A percentile compares a stretch with the other conserved stretches of the same genome.
Conservation (phyloP, 2,113 vertebrate species). For the Pseudois nayaur region DNA sequence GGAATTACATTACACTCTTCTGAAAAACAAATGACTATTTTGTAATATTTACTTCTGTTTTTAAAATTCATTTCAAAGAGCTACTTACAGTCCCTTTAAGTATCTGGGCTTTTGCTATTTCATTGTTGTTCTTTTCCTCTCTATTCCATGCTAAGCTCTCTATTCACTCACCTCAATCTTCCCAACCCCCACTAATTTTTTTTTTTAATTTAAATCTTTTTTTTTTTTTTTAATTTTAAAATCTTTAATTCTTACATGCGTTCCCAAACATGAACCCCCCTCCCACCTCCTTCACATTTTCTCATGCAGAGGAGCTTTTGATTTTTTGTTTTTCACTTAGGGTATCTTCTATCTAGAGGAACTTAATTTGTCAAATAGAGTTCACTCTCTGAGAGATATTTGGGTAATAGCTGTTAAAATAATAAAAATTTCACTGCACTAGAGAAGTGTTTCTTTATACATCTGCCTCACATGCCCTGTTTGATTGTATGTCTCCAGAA, state of each 20-base stretch:
- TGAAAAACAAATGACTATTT: not conserved
- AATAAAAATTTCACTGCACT: not conserved
- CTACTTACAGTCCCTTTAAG: not conserved
- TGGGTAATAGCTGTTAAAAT: conserved; percentile 1
- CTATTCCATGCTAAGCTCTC: not conserved
- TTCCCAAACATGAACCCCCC: no score
- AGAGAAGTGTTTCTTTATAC: not conserved
- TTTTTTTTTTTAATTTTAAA: no score
- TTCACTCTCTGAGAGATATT: not conserved
- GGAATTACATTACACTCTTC: not conserved
- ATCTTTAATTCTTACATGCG: no score
- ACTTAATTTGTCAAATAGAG: not conserved
- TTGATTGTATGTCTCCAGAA: not conserved
- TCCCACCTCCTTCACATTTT: no score
- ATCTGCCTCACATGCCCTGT: not conserved
- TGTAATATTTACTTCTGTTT: not conserved
- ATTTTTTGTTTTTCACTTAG: not conserved
- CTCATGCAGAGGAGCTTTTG: not conserved
- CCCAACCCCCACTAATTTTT: not conserved
- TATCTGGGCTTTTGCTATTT: not conserved
- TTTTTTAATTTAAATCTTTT: no score
- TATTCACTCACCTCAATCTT: not conserved
- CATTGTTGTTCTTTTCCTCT: not conserved
- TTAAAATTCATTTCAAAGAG: not conserved
- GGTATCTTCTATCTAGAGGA: not conserved